Conservation (phyloP, 2,888 invertebrate genomes). For the Lissonota sp. region DNA sequence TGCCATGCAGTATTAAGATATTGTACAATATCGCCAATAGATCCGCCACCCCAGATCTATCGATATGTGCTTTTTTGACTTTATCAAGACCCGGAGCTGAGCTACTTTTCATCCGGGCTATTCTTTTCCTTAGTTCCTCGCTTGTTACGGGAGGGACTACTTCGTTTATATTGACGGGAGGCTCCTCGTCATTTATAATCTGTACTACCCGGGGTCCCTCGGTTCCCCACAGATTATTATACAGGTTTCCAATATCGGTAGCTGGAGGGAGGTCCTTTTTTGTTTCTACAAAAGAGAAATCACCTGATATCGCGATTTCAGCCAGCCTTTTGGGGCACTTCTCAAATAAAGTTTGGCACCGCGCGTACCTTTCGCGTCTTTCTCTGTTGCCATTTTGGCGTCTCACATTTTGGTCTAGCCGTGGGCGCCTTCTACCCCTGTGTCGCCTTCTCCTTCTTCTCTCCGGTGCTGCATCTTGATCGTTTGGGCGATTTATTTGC, state of each 20-base stretch:
- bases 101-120: constrained; percentile 63
- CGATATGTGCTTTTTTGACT: constrained; percentile 63
- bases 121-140: constrained; percentile 59
- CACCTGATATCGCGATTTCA: constrained; percentile 67
- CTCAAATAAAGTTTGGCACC: constrained; percentile 75
- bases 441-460: background rate
- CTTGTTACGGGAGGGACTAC: constrained; percentile 36
- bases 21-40: constrained; percentile 38
- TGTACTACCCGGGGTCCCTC: no score
- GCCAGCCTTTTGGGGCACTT: constrained; percentile 72
- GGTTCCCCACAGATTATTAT: constrained; percentile 71
- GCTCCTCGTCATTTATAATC: background rate
- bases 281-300: background rate
- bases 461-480: background rate
- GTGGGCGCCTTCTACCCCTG: background rate
- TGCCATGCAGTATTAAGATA: background rate
- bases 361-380: constrained; percentile 45
- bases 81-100: constrained; percentile 72
- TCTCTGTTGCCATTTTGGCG: background rate
- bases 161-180: constrained; percentile 10
- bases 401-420: background rate
- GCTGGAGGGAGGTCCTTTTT: background rate
- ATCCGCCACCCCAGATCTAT: background rate
- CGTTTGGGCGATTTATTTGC: no score
- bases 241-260: constrained; percentile 66